phyloP scores from a whole-genome alignment of 2,797 vertebrate genomes.

The Cephalopachus bancanus region DNA sequence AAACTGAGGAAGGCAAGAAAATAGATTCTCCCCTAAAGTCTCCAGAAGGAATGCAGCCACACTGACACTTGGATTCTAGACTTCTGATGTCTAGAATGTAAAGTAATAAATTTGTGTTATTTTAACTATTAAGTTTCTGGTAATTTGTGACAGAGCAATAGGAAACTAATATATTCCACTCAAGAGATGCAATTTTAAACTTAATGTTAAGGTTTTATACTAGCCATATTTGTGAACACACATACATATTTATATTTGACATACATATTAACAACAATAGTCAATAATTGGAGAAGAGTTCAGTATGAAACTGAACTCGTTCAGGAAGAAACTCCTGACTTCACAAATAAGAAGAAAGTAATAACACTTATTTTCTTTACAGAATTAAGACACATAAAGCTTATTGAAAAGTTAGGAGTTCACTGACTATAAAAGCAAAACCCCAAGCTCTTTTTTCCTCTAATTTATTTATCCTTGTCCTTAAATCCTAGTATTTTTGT shows the following conservation, averaged over 20 bases:
- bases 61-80: not conserved
- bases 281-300: not conserved
- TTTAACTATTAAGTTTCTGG: not conserved
- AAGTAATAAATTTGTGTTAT: not conserved
- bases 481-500: not conserved
- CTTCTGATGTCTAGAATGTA: not conserved
- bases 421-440: conserved; percentile 10
- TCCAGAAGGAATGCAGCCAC: not conserved
- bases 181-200: conserved; percentile 6
- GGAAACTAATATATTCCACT: not conserved
- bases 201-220: not conserved
- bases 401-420: not conserved
- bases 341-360: conserved; percentile 31
- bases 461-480: not conserved
- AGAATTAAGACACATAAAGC: conserved; percentile 8
- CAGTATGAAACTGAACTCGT: not conserved
- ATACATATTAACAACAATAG: not conserved
- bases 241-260: not conserved
- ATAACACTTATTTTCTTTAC: conserved; percentile 24
- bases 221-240: not conserved
- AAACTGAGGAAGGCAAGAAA: not conserved
- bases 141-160: not conserved
- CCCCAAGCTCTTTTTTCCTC: not conserved
- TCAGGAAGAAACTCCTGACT: not conserved
- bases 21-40: not conserved